These are phyloP conservation scores for Plodia interpunctella DNA, from an alignment of 1,140 invertebrate genomes.

Conservation along the genomic window DNA sequence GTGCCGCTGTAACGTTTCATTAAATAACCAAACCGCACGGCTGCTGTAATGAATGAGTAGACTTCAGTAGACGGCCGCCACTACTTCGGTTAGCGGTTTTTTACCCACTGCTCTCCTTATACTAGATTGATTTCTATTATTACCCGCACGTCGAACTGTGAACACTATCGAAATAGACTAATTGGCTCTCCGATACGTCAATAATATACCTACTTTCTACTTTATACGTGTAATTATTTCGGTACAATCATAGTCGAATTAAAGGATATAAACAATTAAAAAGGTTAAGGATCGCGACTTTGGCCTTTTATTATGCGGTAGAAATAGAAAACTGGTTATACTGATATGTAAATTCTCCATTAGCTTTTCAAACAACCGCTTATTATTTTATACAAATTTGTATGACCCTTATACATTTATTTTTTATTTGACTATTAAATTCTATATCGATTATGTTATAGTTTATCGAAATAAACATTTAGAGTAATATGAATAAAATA, in stretches of 20 bases:
- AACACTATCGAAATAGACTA: slow-evolving; percentile 52
- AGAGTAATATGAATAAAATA: too few species aligned
- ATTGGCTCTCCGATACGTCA: slow-evolving; percentile 36
- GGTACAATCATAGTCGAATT: slow-evolving; percentile 1
- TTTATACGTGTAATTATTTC: slow-evolving; percentile 19
- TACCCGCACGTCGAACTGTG: slow-evolving; percentile 40
- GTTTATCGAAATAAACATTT: too few species aligned
- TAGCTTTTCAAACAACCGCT: neutral
- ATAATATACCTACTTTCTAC: slow-evolving; percentile 33
- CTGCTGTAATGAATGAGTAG: slow-evolving; percentile 58
- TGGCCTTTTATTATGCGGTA: neutral
- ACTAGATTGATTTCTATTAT: slow-evolving; percentile 65
- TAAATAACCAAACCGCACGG: slow-evolving; percentile 57
- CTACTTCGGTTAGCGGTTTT: slow-evolving; percentile 65
- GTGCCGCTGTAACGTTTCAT: slow-evolving; percentile 37
- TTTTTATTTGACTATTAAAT: too few species aligned
- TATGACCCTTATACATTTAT: too few species aligned
- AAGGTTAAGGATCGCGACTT: neutral
- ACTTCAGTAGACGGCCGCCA: slow-evolving; percentile 42
- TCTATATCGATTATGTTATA: too few species aligned
- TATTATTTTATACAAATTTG: neutral
- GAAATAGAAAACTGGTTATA: neutral
- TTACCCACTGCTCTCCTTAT: slow-evolving; percentile 55
- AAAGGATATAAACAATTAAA: neutral
- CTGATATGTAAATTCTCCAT: neutral